Evolutionary conservation across 2,888 invertebrate genomes (phyloP), one percentile per base, ranked within the genome.

Genomic region (Epistrophella euchroma): DNA sequence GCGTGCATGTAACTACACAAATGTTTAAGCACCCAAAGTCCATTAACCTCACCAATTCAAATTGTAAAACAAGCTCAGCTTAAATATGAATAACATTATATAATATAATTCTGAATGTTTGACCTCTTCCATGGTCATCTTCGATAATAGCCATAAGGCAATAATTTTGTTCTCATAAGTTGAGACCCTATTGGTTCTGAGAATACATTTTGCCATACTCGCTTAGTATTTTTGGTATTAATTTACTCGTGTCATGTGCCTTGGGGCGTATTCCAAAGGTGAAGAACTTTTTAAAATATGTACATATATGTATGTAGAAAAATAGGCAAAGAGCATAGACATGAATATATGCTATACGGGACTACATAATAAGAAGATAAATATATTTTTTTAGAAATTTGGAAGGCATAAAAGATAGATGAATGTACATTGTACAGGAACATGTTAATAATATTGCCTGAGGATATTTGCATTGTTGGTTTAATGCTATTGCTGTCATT

Each of bases 71-170:
- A 11, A 17, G 15, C 13, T 52, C 40, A 52, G 2, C 17, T 22
- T 60, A 28, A 7, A 9, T 28, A 71, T 40, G 45, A 75, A 76
- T 47, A 35, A 35, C 4, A 66, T 66, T 50, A 28, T 66, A 62
- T 43, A 43, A 4, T 2, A 5, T 60, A 13, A 25, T 45, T 45
- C 15, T 6, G 9, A n/a, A 13, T 25, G 3, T 19, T 68, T 74
- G 83, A 83, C 68, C 83, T 78, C 83, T 74, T 78, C 60, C 28
- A 58, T 35, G 82, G 82, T 77, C 66, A 60, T 66, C 52, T 47
- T 50, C 28, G 6, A n/a, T 43, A 11, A 17, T 28, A n/a, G n/a
- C 52, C 32, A 66, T 43, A 47, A 47, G 37, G 50, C 60, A 58
- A 72, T 66, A 32, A 56, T 50, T 50, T 50, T 25, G 1, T 52